phyloP scores from a whole-genome alignment of 2,888 invertebrate genomes.

The Dendrolimus pini region DNA sequence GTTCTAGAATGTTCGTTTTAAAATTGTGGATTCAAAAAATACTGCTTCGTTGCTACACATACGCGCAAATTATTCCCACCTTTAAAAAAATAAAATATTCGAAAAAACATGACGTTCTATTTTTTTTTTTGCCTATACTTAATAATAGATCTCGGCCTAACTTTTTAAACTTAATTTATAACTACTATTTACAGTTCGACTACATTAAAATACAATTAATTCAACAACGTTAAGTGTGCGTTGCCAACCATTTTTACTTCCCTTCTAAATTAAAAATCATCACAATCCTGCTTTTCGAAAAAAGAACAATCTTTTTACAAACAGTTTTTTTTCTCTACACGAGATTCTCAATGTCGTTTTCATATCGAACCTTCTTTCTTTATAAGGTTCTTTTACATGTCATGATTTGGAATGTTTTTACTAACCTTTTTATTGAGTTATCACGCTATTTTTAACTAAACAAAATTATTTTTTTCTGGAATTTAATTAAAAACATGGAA shows the following conservation, averaged over 20 bases:
- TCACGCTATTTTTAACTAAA: no score
- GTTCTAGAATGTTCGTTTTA: conserved; percentile 13
- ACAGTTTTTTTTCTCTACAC: background rate
- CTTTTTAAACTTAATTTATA: conserved; percentile 41
- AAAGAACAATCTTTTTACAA: no score
- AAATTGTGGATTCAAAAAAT: conserved; percentile 30
- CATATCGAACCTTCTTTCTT: background rate
- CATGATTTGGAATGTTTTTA: no score
- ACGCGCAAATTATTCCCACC: conserved; percentile 44
- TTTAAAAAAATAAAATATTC: conserved; percentile 54
- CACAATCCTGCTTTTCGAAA: no score
- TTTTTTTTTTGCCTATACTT: conserved; percentile 39
- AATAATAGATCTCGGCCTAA: conserved; percentile 55
- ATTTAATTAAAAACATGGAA: conserved; percentile 16
- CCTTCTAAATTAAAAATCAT: background rate
- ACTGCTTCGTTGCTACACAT: conserved; percentile 71
- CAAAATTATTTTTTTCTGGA: conserved; percentile 1
- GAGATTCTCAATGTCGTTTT: background rate
- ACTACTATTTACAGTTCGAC: conserved; percentile 57
- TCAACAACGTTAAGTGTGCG: conserved; percentile 24
- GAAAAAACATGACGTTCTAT: conserved; percentile 40
- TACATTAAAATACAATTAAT: conserved; percentile 36
- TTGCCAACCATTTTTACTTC: conserved; percentile 12
- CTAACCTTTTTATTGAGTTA: no score
- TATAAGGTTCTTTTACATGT: no score